phyloP scores from a whole-genome alignment of 2,797 vertebrate genomes.

The Tarsius wallacei region DNA sequence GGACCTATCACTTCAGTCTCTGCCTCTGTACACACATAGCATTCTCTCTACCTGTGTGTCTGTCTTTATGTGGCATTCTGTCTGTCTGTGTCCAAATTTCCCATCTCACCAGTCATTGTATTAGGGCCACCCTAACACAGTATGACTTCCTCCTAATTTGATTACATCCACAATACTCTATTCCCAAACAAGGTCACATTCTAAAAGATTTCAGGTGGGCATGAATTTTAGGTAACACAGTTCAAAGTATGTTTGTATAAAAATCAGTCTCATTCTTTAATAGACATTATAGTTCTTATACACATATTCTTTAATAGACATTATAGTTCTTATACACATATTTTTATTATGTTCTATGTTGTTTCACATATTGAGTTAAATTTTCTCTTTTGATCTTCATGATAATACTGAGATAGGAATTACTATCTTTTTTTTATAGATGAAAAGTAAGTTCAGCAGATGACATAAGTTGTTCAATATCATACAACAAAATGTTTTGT shows the following conservation, averaged over 20 bases:
- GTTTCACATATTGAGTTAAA: background rate
- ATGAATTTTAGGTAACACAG: background rate
- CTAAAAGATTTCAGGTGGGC: background rate
- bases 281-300: background rate
- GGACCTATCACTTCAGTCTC: background rate
- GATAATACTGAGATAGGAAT: conserved; percentile 6
- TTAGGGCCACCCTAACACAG: background rate
- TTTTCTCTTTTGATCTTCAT: conserved; percentile 22
- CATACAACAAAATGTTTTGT: background rate
- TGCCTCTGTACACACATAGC: background rate
- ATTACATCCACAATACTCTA: background rate
- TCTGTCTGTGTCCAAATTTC: background rate
- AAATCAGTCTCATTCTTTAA: background rate
- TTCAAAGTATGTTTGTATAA: background rate
- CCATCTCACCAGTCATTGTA: background rate
- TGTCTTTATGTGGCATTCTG: background rate
- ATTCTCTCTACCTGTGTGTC: background rate
- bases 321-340: conserved; percentile 18
- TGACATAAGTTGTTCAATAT: background rate
- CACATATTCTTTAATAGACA: conserved; percentile 68
- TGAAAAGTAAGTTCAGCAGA: conserved; percentile 10
- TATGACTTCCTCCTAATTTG: background rate
- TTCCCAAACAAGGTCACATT: background rate
- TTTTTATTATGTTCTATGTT: conserved; percentile 60
- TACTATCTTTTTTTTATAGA: background rate